Conservation (phyloP, 1,140 invertebrate genomes). For the Ceratitis capitata region DNA sequence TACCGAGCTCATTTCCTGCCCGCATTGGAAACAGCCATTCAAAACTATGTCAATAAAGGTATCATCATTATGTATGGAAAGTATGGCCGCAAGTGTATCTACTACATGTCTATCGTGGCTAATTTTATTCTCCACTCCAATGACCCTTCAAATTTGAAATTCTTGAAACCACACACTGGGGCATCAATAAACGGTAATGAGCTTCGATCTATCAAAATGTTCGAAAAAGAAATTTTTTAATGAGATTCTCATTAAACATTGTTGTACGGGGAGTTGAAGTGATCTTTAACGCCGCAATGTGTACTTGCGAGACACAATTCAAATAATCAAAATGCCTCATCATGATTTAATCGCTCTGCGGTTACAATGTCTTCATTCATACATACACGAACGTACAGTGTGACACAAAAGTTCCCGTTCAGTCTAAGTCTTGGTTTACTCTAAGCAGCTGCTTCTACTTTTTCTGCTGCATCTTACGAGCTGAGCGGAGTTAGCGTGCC, state of each 20-base stretch:
- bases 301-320: neutral
- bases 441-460: too few species aligned
- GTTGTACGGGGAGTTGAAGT: neutral
- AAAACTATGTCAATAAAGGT: neutral
- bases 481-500: too few species aligned
- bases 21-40: neutral
- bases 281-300: neutral
- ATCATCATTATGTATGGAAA: neutral
- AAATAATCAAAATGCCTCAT: neutral
- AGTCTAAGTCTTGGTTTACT: too few species aligned
- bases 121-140: neutral
- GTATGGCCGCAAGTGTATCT: neutral
- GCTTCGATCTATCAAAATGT: neutral
- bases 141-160: neutral
- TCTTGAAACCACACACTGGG: neutral
- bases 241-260: constrained; percentile 1
- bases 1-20: neutral
- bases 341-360: neutral
- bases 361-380: neutral
- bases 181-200: neutral
- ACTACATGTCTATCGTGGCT: neutral
- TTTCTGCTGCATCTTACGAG: too few species aligned
- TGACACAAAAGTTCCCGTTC: too few species aligned
- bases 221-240: neutral
- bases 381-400: too few species aligned